Evolutionary conservation across 2,888 invertebrate species (phyloP).

Genomic region (Tortrix viridana): DNA sequence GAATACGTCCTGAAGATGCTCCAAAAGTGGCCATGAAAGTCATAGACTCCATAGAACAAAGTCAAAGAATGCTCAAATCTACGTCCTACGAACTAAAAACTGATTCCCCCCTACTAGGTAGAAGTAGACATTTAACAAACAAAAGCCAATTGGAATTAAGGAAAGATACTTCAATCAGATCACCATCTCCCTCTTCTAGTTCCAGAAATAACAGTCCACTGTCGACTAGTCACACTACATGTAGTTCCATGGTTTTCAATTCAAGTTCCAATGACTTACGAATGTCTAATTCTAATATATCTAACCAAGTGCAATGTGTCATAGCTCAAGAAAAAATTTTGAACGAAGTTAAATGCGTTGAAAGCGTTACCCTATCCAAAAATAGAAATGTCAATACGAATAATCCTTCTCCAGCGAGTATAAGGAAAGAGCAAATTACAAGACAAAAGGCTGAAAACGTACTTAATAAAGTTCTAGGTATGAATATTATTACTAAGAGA

Average conservation of each 20-base stretch:
- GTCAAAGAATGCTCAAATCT: conserved; percentile 79
- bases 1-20: conserved; percentile 77
- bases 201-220: conserved; percentile 79
- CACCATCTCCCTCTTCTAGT: conserved; percentile 77
- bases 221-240: conserved; percentile 80
- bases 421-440: conserved; percentile 74
- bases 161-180: conserved; percentile 71
- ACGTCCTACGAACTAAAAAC: conserved; percentile 78
- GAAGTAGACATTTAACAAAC: conserved; percentile 62
- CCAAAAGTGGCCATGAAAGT: conserved; percentile 76
- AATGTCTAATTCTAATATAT: conserved; percentile 78
- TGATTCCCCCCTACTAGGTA: conserved; percentile 70
- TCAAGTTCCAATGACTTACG: conserved; percentile 79
- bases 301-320: conserved; percentile 79
- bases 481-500: conserved; percentile 75
- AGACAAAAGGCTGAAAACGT: conserved; percentile 79
- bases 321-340: conserved; percentile 82
- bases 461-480: conserved; percentile 77
- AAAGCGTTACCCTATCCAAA: conserved; percentile 77
- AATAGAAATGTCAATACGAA: conserved; percentile 59
- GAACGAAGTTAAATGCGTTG: conserved; percentile 79
- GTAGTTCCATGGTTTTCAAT: conserved; percentile 82
- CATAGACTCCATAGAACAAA: conserved; percentile 80
- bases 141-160: conserved; percentile 75
- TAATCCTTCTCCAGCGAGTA: conserved; percentile 68